A percentile compares a stretch with the other conserved stretches of the same genome.
These are phyloP conservation scores for Galerucella nymphaeae DNA, from an alignment of 2,888 invertebrate species.

Conservation along the genomic window DNA sequence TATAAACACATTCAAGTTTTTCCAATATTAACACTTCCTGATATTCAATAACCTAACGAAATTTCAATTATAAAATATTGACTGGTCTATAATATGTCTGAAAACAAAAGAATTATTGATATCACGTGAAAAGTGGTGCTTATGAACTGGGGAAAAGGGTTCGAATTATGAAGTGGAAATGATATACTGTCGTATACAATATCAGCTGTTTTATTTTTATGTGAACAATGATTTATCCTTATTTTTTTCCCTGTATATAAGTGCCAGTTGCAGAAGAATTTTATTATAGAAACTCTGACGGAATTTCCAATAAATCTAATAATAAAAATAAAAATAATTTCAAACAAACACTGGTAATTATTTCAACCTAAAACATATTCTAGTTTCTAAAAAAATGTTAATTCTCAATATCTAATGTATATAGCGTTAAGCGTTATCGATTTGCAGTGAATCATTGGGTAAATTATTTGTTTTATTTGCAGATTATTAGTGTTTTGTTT, in stretches of 20 bases:
- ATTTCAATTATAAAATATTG: background rate
- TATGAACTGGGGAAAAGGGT: slow-evolving; percentile 32
- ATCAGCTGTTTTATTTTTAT: slow-evolving; percentile 33
- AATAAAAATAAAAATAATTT: background rate
- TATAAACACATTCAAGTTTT: too few species aligned
- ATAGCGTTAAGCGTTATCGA: too few species aligned
- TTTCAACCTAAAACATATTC: too few species aligned
- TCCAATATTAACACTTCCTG: too few species aligned
- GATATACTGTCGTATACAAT: slow-evolving; percentile 28
- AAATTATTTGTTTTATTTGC: too few species aligned
- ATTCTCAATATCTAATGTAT: too few species aligned
- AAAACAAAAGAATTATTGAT: slow-evolving; percentile 52
- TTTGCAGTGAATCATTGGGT: too few species aligned
- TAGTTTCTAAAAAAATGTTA: too few species aligned
- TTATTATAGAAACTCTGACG: slow-evolving; percentile 1
- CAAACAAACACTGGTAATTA: too few species aligned
- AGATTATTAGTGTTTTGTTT: background rate
- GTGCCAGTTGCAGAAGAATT: slow-evolving; percentile 22
- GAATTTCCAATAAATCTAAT: slow-evolving; percentile 3
- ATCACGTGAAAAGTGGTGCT: slow-evolving; percentile 44
- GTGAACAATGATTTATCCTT: slow-evolving; percentile 26
- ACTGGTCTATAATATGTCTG: slow-evolving; percentile 18
- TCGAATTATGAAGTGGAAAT: slow-evolving; percentile 37
- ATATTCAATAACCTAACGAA: too few species aligned
- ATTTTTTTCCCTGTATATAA: slow-evolving; percentile 16